Percentiles rank a stretch among this genome's conserved stretches.
Conservation (phyloP, 2,113 vertebrate genomes). For the Corythornis cristatus region DNA sequence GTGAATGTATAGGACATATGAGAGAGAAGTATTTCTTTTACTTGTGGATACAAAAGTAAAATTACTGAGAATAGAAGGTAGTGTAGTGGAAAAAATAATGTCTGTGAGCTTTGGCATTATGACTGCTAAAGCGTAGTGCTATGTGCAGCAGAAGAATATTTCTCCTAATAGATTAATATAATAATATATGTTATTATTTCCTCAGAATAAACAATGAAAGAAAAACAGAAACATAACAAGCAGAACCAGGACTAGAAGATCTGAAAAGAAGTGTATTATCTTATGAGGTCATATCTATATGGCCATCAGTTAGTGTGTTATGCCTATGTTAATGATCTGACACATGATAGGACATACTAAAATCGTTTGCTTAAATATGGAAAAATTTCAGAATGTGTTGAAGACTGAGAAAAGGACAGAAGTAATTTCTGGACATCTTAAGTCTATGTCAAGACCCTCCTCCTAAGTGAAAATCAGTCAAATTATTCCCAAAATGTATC, state of each 20-base stretch:
- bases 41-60: background rate
- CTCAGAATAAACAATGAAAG: background rate
- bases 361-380: background rate
- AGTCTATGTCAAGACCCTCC: background rate
- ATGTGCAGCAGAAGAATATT: background rate
- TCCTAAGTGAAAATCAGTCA: background rate
- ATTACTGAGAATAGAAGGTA: background rate
- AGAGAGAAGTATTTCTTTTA: background rate
- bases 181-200: background rate
- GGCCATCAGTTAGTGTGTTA: background rate
- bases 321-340: background rate
- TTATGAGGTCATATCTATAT: background rate
- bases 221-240: background rate
- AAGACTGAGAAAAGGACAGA: background rate
- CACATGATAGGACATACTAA: background rate
- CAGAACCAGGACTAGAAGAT: background rate
- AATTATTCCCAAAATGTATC: background rate
- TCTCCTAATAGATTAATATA: background rate
- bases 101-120: background rate
- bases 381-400: background rate
- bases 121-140: background rate
- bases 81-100: background rate
- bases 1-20: rapidly evolving
- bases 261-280: background rate
- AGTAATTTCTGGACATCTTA: background rate